phyloP scores from a whole-genome alignment of 1,140 invertebrate species.

The Aphaenogaster floridana region DNA sequence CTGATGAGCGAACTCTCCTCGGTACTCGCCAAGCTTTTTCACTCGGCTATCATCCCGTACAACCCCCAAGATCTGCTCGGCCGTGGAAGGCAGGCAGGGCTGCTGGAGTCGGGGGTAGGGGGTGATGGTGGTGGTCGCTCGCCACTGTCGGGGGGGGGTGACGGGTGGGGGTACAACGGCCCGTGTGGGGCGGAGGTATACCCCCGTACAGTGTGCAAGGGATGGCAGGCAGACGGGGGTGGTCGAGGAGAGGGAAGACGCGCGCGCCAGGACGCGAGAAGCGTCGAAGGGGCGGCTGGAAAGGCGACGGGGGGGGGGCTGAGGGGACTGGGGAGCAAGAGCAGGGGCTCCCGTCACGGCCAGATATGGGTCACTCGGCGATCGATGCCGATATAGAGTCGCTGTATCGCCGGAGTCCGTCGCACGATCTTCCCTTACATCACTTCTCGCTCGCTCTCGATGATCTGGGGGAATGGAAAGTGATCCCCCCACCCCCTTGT shows the following conservation, averaged over 20 bases:
- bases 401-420: constrained; percentile 66
- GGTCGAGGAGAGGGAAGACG: constrained; percentile 36
- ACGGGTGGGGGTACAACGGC: constrained; percentile 50
- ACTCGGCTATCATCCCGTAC: constrained; percentile 81
- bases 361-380: constrained; percentile 86
- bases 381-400: constrained; percentile 84
- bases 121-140: constrained; percentile 65
- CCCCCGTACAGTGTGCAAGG: constrained; percentile 49
- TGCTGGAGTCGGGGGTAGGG: constrained; percentile 73
- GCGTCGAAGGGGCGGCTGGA: constrained; percentile 55
- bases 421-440: constrained; percentile 70
- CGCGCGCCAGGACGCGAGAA: constrained; percentile 54
- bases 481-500: not conserved
- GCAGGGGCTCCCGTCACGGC: constrained; percentile 77
- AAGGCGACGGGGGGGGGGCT: constrained; percentile 21
- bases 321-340: constrained; percentile 31
- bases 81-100: constrained; percentile 80
- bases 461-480: not conserved
- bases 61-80: constrained; percentile 79
- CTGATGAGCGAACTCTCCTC: constrained; percentile 75
- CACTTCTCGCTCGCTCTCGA: constrained; percentile 43
- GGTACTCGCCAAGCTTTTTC: constrained; percentile 76
- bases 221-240: constrained; percentile 14
- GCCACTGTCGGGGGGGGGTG: constrained; percentile 10
- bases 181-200: constrained; percentile 54